Evolutionary conservation across 2,888 invertebrate species (phyloP).

Genomic region (Phyto melanocephala): DNA sequence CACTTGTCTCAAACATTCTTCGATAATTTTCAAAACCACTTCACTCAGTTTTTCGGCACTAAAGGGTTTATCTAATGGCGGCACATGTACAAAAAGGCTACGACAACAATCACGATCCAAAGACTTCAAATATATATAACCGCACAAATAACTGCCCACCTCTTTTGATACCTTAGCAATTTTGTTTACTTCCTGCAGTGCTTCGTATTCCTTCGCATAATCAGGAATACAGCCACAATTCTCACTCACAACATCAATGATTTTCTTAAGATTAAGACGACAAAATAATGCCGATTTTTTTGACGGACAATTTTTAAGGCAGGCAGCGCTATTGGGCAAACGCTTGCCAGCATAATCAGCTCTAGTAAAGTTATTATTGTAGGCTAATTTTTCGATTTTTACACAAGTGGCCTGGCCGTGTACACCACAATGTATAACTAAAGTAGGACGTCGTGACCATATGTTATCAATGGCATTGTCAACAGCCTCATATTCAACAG

Average conservation of each 20-base stretch:
- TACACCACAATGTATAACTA: slow-evolving; percentile 78
- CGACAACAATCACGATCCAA: slow-evolving; percentile 81
- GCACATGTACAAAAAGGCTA: slow-evolving; percentile 89
- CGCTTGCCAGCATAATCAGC: slow-evolving; percentile 74
- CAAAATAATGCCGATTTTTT: slow-evolving; percentile 69
- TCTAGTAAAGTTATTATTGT: slow-evolving; percentile 75
- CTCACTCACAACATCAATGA: slow-evolving; percentile 75
- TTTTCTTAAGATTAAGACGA: slow-evolving; percentile 77
- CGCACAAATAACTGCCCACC: slow-evolving; percentile 85
- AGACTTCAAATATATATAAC: slow-evolving; percentile 87
- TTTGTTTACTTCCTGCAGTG: neutral
- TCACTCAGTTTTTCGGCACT: slow-evolving; percentile 81
- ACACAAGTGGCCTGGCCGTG: slow-evolving; percentile 74
- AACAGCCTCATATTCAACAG: slow-evolving; percentile 84
- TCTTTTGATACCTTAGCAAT: slow-evolving; percentile 71
- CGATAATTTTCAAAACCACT: slow-evolving; percentile 77
- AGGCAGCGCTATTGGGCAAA: slow-evolving; percentile 68
- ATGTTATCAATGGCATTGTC: slow-evolving; percentile 81
- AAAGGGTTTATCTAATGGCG: slow-evolving; percentile 83
- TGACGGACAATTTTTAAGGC: slow-evolving; percentile 67
- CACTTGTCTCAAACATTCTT: slow-evolving; percentile 75
- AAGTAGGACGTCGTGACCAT: slow-evolving; percentile 83
- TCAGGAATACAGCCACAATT: slow-evolving; percentile 69
- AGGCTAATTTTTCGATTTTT: slow-evolving; percentile 76
- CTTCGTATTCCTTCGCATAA: neutral